phyloP scores from a whole-genome alignment of 1,140 invertebrate genomes.

The Artemia franciscana region DNA sequence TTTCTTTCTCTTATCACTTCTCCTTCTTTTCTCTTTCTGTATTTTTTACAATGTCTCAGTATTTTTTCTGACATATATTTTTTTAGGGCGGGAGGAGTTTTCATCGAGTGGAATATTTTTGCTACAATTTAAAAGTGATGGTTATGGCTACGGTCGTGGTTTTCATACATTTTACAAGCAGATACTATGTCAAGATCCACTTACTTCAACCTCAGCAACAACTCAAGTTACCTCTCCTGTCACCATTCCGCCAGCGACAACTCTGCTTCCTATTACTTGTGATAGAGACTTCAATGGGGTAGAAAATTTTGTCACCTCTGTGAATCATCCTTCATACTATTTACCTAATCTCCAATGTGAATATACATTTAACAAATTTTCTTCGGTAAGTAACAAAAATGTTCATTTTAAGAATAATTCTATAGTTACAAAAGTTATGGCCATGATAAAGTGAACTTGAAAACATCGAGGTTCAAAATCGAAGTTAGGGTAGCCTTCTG shows the following conservation, averaged over 20 bases:
- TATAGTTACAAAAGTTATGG: too few relatives aligned
- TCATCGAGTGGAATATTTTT: background rate
- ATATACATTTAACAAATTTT: constrained; percentile 6
- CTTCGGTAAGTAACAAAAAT: constrained; percentile 2
- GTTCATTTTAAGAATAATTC: too few relatives aligned
- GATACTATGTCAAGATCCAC: background rate
- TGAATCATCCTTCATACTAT: constrained; percentile 8
- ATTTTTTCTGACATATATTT: background rate
- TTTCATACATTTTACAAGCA: constrained; percentile 3
- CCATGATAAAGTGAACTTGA: too few relatives aligned
- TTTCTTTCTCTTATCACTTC: too few relatives aligned
- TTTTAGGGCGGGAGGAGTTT: constrained; percentile 5
- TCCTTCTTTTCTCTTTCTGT: too few relatives aligned
- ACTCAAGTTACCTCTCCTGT: background rate
- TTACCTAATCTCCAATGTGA: constrained; percentile 7
- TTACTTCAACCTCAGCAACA: background rate
- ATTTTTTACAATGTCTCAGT: too few relatives aligned
- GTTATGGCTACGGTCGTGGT: constrained; percentile 2
- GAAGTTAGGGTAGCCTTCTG: too few relatives aligned
- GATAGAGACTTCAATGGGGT: constrained; percentile 3
- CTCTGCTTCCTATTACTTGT: constrained; percentile 8
- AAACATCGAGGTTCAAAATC: too few relatives aligned
- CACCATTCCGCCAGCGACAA: constrained; percentile 2
- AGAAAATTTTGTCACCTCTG: constrained; percentile 4
- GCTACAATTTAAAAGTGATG: constrained; percentile 5